Evolutionary conservation across 1,140 invertebrate species (phyloP).

Genomic region (Cephus cinctus): DNA sequence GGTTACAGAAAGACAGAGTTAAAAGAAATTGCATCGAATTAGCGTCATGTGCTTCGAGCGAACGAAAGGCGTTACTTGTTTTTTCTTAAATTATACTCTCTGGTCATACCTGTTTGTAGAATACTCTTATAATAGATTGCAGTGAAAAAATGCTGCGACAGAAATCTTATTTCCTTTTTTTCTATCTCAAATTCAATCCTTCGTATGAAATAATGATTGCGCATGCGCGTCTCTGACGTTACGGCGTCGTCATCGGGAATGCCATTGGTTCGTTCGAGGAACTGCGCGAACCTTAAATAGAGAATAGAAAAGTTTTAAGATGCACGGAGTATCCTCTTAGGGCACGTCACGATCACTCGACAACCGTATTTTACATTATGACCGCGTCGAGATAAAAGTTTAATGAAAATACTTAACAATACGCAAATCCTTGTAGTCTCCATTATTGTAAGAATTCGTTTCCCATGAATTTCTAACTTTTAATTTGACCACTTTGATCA

Average conservation of each 20-base stretch:
- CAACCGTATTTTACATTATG: slow-evolving; percentile 14
- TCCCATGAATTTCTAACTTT: too few species aligned
- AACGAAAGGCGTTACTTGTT: slow-evolving; percentile 4
- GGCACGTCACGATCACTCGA: slow-evolving; percentile 30
- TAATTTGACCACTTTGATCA: too few species aligned
- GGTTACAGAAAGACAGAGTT: slow-evolving; percentile 29
- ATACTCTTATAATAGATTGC: background rate
- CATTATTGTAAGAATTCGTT: slow-evolving; percentile 9
- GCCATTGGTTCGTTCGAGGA: slow-evolving; percentile 14
- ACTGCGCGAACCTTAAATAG: slow-evolving; percentile 27
- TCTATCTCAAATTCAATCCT: slow-evolving; percentile 8
- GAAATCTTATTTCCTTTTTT: background rate
- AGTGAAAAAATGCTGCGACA: slow-evolving; percentile 1
- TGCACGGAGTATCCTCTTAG: slow-evolving; percentile 27
- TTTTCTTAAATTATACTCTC: background rate
- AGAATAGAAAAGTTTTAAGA: slow-evolving; percentile 26
- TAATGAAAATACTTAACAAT: slow-evolving; percentile 4
- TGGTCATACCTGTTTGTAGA: background rate
- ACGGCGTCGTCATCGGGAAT: too few species aligned
- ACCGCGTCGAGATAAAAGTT: slow-evolving; percentile 13
- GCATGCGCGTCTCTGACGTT: too few species aligned
- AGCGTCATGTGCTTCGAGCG: slow-evolving; percentile 15
- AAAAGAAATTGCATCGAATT: slow-evolving; percentile 24
- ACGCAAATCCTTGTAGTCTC: background rate
- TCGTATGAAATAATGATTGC: too few species aligned